Evolutionary conservation across 2,113 vertebrate species (phyloP).

Genomic region (Oreochromis niloticus): DNA sequence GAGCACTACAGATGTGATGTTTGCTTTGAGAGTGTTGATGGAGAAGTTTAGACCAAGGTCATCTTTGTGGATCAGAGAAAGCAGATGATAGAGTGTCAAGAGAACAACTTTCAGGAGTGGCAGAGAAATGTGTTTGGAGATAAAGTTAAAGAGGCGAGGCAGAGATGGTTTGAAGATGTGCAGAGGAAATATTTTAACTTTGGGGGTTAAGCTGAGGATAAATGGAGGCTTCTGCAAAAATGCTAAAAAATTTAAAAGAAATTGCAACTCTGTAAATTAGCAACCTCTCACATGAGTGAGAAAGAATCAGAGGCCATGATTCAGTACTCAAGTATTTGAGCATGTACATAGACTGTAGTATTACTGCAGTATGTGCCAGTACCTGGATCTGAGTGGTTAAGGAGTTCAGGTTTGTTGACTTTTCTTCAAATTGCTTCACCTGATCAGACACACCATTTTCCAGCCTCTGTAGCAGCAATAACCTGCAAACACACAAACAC

Average conservation of each 20-base stretch:
- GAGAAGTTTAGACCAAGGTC: background rate
- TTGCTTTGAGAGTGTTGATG: background rate
- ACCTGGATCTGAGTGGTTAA: constrained; percentile 38
- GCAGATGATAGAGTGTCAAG: background rate
- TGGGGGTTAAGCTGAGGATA: background rate
- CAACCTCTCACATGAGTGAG: too few species aligned
- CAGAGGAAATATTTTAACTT: background rate
- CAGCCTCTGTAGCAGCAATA: constrained; percentile 75
- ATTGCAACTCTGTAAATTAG: background rate
- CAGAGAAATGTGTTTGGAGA: background rate
- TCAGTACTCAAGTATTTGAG: background rate
- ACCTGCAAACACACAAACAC: constrained; percentile 52
- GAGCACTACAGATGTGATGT: background rate
- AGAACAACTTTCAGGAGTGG: background rate
- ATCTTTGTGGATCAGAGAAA: background rate
- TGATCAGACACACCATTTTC: constrained; percentile 70
- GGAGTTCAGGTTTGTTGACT: constrained; percentile 16
- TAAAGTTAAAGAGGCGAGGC: background rate
- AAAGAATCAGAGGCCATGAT: background rate
- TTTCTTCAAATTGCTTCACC: constrained; percentile 72
- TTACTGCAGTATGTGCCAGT: background rate
- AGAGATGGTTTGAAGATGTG: background rate
- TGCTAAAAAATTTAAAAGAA: background rate
- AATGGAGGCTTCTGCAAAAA: background rate
- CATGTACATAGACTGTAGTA: background rate